phyloP scores from a whole-genome alignment of 1,140 invertebrate genomes.

The Pectinophora gossypiella region DNA sequence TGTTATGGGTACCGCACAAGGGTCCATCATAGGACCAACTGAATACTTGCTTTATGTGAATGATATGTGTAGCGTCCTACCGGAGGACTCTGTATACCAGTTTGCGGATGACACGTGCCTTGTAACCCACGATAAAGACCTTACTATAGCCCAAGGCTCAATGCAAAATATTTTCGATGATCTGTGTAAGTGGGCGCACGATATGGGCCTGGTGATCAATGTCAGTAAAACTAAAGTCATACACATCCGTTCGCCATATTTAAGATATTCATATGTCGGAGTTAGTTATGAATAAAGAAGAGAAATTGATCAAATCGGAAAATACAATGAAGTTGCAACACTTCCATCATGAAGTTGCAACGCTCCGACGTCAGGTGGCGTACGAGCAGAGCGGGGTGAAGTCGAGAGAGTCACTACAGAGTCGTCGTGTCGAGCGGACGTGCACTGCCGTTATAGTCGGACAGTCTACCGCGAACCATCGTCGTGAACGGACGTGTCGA shows the following conservation, averaged over 20 bases:
- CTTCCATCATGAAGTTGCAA: no score
- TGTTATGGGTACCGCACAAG: constrained; percentile 21
- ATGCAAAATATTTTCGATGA: constrained; percentile 16
- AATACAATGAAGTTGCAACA: no score
- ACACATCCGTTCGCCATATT: constrained; percentile 19
- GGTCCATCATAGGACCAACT: constrained; percentile 19
- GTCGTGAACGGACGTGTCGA: no score
- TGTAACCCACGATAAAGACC: constrained; percentile 11
- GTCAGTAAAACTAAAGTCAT: constrained; percentile 19
- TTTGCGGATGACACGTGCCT: constrained; percentile 34
- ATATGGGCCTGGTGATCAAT: constrained; percentile 18
- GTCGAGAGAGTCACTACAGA: no score
- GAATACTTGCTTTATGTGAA: constrained; percentile 25
- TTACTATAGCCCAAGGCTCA: neutral
- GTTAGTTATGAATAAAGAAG: no score
- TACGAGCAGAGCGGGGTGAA: no score
- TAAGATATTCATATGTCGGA: no score
- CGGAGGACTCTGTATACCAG: constrained; percentile 19
- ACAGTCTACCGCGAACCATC: no score
- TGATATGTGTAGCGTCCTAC: constrained; percentile 15
- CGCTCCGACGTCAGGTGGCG: no score
- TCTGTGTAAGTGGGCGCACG: constrained; percentile 18
- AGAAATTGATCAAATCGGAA: no score
- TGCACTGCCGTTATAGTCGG: no score
- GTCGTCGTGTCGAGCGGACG: no score